A percentile compares a stretch with the other conserved stretches of the same genome.
Conservation (phyloP, 2,113 vertebrate species). For the Odontesthes bonariensis region DNA sequence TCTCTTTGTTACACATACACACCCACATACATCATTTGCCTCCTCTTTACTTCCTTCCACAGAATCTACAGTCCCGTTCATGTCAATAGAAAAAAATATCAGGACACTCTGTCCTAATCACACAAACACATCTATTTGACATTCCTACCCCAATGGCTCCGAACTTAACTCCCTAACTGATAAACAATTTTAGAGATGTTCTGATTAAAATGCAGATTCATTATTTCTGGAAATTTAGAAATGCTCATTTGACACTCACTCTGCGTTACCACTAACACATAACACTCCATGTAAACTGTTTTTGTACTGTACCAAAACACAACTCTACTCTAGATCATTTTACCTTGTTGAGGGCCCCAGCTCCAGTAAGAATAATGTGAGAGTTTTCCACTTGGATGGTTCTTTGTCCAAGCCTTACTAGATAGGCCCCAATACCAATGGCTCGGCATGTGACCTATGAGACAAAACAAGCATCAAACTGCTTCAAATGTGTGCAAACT, state of each 20-base stretch:
- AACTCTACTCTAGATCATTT: background rate
- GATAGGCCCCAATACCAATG: constrained; percentile 94
- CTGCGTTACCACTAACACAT: constrained; percentile 9
- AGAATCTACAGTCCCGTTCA: background rate
- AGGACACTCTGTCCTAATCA: background rate
- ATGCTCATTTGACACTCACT: constrained; percentile 38
- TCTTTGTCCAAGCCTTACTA: constrained; percentile 95
- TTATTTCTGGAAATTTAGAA: constrained; percentile 44
- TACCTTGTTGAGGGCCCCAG: constrained; percentile 95
- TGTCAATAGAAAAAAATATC: background rate
- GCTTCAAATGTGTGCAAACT: background rate
- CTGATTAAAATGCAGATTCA: constrained; percentile 55
- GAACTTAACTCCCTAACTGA: constrained; percentile 13
- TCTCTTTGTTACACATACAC: constrained; percentile 11
- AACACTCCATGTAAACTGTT: background rate
- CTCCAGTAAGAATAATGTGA: constrained; percentile 96
- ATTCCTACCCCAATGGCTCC: constrained; percentile 2
- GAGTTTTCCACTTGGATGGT: constrained; percentile 99
- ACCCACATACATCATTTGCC: background rate
- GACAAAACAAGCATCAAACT: constrained; percentile 18
- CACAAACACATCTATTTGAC: constrained; percentile 9
- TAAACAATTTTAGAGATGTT: constrained; percentile 26
- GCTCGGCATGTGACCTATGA: constrained; percentile 94
- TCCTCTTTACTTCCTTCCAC: background rate
- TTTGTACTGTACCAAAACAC: constrained; percentile 1